Base-by-base conservation (phyloP, 2,113 vertebrate genomes). In the Alexandromys fortis region DNA sequence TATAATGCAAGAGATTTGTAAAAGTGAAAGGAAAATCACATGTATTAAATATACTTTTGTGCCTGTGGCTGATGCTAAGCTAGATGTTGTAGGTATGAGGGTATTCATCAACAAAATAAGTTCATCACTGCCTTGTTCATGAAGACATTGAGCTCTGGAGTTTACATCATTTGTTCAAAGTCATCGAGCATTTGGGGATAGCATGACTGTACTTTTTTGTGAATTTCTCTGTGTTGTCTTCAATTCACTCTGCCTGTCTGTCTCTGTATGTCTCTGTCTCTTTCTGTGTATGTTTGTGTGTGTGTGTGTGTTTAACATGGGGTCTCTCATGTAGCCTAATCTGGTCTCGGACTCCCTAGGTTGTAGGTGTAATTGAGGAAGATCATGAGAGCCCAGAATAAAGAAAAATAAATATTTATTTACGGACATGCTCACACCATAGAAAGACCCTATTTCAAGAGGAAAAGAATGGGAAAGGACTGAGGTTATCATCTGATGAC, bases 51-150 rank as follows among this genome's bases (percentile, higher is more conserved):
- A 28, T 19, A 42, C 21, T 76, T 77, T 24, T 75, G 16, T 49
- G 63, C 30, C 26, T 3, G 1, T 10, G 38, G 7, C 16, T 55
- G 38, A 83, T 47, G 26, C 0, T 17, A 67, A 28, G 3, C 7
- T 26, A 30, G 58, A 33, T 4, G 9, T 35, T 55, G 12, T 12
- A 26, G 42, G 7, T n/a, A 24, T 1, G 0, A 11, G 22, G 11
- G 24, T 58, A 13, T 1, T 72, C 9, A 38, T 86, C 70, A 70
- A 67, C 58, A 72, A 85, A 91, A 35, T 47, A 49, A 75, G 76
- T 17, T 12, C 19, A 52, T 70, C 49, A 22, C 63, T 86, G 28
- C 13, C 65, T 38, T 75, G 22, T 24, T 52, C 8, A 38, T 28
- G 58, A 75, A 89, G 63, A 1, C 24, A 49, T n/a, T 13, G 26